Percentiles rank a stretch among this genome's conserved stretches.
Evolutionary conservation across 2,797 vertebrate genomes (phyloP).

Genomic region (Artibeus lituratus): DNA sequence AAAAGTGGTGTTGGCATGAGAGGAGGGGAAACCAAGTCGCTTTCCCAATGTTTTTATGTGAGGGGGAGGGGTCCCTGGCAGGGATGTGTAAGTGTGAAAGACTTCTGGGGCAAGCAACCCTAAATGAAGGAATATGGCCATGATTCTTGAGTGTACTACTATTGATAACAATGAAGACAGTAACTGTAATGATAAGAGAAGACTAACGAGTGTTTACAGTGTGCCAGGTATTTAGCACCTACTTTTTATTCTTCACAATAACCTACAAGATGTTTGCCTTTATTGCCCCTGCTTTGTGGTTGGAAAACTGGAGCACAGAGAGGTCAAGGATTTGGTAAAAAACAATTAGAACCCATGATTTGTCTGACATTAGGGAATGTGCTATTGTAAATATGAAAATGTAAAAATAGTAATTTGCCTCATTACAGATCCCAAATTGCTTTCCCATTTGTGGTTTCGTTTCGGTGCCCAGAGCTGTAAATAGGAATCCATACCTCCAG

Average conservation of each 20-base stretch:
- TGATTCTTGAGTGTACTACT: accelerated
- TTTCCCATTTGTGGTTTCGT: not conserved
- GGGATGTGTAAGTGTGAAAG: not conserved
- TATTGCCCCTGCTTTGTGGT: not conserved
- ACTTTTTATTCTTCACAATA: not conserved
- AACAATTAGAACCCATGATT: not conserved
- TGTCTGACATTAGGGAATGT: not conserved
- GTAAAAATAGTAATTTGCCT: not conserved
- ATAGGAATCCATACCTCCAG: not conserved
- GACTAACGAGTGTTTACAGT: not conserved
- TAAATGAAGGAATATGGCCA: not conserved
- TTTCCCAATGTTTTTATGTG: not conserved
- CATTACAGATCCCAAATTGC: not conserved
- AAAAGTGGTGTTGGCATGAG: not conserved
- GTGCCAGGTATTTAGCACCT: not conserved
- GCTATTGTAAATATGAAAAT: not conserved
- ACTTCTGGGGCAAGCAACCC: not conserved
- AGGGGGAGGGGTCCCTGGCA: not conserved
- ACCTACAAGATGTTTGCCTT: not conserved
- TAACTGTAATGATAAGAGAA: not conserved
- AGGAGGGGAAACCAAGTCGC: not conserved
- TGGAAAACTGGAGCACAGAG: not conserved
- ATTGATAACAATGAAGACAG: not conserved
- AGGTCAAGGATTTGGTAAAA: not conserved
- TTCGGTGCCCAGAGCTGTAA: not conserved